Evolutionary conservation across 2,113 vertebrate species (phyloP).

Genomic region (Callipepla squamata): DNA sequence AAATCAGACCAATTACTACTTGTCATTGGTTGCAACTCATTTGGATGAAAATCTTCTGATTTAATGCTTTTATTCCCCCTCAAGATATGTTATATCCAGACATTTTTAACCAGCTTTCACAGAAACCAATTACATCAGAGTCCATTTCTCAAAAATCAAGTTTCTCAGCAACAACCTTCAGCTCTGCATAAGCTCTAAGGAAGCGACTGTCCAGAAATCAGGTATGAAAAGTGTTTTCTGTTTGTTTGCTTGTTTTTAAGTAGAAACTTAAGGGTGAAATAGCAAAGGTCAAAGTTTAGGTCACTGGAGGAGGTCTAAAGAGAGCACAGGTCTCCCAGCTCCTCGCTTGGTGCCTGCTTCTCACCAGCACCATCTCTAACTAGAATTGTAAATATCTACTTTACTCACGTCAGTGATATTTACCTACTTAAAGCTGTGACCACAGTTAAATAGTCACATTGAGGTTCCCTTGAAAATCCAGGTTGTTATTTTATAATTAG

Average conservation of each 20-base stretch:
- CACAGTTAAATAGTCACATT: conserved; percentile 13
- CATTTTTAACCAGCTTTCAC: not conserved
- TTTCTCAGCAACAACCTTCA: not conserved
- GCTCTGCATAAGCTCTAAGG: not conserved
- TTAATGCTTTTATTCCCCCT: not conserved
- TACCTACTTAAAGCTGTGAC: conserved; percentile 7
- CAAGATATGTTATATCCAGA: not conserved
- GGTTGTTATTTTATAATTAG: conserved; percentile 54
- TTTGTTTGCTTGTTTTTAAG: not conserved
- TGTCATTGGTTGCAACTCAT: not conserved
- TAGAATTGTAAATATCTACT: not conserved
- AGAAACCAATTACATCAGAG: not conserved
- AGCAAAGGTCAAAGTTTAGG: not conserved
- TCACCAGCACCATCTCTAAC: not conserved
- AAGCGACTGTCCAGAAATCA: not conserved
- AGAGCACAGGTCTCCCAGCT: not conserved
- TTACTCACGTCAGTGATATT: not conserved
- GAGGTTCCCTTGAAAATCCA: conserved; percentile 41
- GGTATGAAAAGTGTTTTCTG: not conserved
- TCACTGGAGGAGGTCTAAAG: not conserved
- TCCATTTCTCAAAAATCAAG: not conserved
- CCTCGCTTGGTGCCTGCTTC: not conserved
- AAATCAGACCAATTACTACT: not conserved
- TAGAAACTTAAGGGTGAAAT: not conserved
- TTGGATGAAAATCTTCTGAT: not conserved